phyloP scores from a whole-genome alignment of 2,113 vertebrate genomes.

The Caretta caretta region DNA sequence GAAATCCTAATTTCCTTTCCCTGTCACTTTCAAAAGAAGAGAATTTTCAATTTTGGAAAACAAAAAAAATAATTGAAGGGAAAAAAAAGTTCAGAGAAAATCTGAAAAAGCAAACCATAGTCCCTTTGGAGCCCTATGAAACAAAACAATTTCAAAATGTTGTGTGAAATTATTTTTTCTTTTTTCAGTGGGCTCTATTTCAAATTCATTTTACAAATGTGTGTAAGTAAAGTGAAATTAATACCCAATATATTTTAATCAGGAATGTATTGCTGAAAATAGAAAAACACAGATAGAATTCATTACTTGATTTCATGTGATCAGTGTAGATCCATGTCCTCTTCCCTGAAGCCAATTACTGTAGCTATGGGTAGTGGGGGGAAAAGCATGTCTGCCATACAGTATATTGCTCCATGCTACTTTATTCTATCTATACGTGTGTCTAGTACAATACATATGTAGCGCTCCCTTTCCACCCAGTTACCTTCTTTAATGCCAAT shows the following conservation, averaged over 20 bases:
- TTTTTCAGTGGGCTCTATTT: background rate
- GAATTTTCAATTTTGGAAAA: background rate
- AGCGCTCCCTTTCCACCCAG: too few relatives aligned
- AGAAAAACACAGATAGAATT: background rate
- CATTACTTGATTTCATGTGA: background rate
- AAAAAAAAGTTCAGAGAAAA: too few relatives aligned
- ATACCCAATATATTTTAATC: background rate
- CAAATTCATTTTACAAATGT: background rate
- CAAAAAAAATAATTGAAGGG: background rate
- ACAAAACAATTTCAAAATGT: background rate
- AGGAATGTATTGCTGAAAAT: background rate
- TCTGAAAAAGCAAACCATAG: too few relatives aligned
- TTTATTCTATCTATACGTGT: background rate
- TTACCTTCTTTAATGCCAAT: too few relatives aligned
- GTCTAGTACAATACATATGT: background rate
- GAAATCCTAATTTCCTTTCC: background rate
- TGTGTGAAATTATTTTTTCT: background rate
- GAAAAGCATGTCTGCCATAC: background rate
- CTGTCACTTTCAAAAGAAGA: background rate
- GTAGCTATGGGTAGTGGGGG: background rate
- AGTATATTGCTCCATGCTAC: fast-evolving
- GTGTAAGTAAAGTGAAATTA: background rate
- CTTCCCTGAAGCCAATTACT: background rate
- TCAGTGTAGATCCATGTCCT: background rate
- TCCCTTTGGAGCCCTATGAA: background rate